Evolutionary conservation across 1,140 invertebrate species (phyloP).

Genomic region (Heterodera carotae): DNA sequence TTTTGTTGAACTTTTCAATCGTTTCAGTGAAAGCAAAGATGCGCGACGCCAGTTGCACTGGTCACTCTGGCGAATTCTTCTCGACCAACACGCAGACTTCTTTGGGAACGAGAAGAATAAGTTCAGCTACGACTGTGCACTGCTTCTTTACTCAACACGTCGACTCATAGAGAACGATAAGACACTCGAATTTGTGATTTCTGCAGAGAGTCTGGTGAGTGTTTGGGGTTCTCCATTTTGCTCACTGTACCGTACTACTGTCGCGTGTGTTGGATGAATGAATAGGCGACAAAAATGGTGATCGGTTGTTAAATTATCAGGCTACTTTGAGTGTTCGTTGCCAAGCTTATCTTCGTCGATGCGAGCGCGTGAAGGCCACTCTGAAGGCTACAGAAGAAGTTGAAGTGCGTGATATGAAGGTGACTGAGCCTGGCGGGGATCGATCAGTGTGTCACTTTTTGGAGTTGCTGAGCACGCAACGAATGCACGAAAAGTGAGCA

Average conservation of each 20-base stretch:
- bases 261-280: too few relatives aligned
- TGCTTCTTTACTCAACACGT: conserved; percentile 34
- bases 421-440: background rate
- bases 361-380: too few relatives aligned
- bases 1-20: background rate
- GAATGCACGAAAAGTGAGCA: conserved; percentile 6
- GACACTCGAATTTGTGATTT: conserved; percentile 13
- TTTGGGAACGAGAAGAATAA: conserved; percentile 26
- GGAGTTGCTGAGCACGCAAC: too few relatives aligned
- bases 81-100: conserved; percentile 15
- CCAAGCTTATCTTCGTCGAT: background rate
- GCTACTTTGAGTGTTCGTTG: conserved; percentile 7
- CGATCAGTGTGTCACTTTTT: conserved; percentile 32
- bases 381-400: conserved; percentile 24
- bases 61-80: conserved; percentile 30
- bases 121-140: conserved; percentile 34
- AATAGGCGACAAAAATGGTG: too few relatives aligned
- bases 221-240: background rate
- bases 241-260: too few relatives aligned
- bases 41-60: conserved; percentile 33
- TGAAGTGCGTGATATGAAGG: background rate
- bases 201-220: background rate
- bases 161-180: conserved; percentile 10
- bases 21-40: conserved; percentile 37
- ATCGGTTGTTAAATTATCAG: too few relatives aligned